A percentile compares a stretch with the other conserved stretches of the same genome.
Evolutionary conservation across 2,888 invertebrate genomes (phyloP).

Genomic region (Sceliomorpha sp.): DNA sequence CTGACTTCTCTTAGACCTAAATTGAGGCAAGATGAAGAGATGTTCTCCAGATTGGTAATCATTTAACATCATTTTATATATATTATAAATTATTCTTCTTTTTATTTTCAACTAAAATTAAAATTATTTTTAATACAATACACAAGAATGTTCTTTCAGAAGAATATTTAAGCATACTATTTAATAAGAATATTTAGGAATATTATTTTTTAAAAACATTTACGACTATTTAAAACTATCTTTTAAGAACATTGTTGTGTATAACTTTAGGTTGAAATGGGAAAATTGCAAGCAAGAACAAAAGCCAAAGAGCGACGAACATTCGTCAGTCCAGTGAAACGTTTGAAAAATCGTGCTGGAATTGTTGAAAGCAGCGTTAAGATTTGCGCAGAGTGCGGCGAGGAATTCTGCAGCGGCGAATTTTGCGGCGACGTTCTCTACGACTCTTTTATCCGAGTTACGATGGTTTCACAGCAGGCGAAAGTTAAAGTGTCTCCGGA

Average conservation of each 20-base stretch:
- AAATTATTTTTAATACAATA: too few relatives aligned
- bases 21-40: constrained; percentile 91
- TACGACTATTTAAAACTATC: neutral
- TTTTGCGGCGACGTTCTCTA: constrained; percentile 83
- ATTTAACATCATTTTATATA: neutral
- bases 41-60: constrained; percentile 84
- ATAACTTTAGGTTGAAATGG: constrained; percentile 85
- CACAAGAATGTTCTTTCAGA: too few relatives aligned
- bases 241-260: constrained; percentile 3
- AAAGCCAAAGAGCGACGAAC: constrained; percentile 86
- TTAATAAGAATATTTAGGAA: neutral
- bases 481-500: constrained; percentile 73
- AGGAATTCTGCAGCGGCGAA: constrained; percentile 88
- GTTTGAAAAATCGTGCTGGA: constrained; percentile 91
- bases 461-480: constrained; percentile 69
- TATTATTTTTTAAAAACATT: constrained; percentile 1
- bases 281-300: constrained; percentile 89
- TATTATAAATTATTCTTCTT: too few relatives aligned
- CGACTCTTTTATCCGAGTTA: constrained; percentile 82
- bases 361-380: constrained; percentile 89
- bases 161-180: neutral
- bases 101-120: too few relatives aligned
- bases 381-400: constrained; percentile 90
- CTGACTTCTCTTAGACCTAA: constrained; percentile 93
- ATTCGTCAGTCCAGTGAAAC: constrained; percentile 85